phyloP scores from a whole-genome alignment of 2,888 invertebrate species.

The Eristalis arbustorum region DNA sequence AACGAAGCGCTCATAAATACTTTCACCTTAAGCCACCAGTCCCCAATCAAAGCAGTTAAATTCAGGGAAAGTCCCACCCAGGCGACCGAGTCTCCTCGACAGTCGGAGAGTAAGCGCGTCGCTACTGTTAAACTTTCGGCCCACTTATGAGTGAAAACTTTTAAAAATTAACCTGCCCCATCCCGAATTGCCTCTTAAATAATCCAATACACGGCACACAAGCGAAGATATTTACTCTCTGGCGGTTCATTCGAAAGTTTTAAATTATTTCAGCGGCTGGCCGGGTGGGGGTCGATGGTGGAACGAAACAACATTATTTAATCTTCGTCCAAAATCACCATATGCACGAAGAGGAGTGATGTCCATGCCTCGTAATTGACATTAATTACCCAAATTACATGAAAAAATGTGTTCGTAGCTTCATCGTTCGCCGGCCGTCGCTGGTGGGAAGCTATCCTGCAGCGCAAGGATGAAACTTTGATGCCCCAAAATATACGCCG shows the following conservation, averaged over 20 bases:
- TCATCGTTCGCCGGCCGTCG: neutral
- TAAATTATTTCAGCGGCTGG: conserved; percentile 1
- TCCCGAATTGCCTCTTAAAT: neutral
- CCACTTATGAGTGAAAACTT: conserved; percentile 3
- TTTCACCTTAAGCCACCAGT: conserved; percentile 4
- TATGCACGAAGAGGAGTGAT: neutral
- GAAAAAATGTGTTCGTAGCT: conserved; percentile 9
- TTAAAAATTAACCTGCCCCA: neutral
- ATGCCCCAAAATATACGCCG: conserved; percentile 27
- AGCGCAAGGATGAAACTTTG: conserved; percentile 36
- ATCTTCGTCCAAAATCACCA: neutral
- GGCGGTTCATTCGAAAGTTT: conserved; percentile 1
- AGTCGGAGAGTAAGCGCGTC: neutral
- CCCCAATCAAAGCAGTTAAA: conserved; percentile 17
- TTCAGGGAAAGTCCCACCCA: conserved; percentile 9
- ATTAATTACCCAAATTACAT: conserved; percentile 58
- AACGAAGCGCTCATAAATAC: conserved; percentile 10
- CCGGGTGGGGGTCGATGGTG: neutral
- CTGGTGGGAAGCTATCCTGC: conserved; percentile 5
- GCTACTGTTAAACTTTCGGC: neutral
- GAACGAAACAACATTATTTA: neutral
- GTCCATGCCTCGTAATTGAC: conserved; percentile 25
- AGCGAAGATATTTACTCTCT: neutral
- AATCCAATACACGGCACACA: neutral
- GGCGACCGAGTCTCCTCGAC: neutral